Evolutionary conservation across 2,888 invertebrate species (phyloP).

Genomic region (Eumacrocentrus americanus): DNA sequence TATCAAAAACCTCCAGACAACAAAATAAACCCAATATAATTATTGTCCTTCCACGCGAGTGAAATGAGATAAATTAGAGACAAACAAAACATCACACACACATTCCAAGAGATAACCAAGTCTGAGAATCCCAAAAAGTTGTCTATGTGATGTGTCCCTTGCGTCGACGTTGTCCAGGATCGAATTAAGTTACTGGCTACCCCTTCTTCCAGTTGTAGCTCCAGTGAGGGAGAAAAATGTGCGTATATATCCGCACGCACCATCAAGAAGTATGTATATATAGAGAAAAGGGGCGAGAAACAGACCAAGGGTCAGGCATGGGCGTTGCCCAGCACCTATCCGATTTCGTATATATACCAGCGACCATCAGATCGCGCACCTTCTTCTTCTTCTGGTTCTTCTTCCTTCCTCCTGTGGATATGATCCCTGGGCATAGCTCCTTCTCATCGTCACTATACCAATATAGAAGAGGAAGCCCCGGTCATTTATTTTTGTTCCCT

Average conservation of each 20-base stretch:
- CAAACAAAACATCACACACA: background rate
- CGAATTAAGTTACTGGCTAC: conserved; percentile 36
- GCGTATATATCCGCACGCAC: conserved; percentile 2
- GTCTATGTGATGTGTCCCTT: background rate
- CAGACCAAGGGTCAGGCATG: conserved; percentile 50
- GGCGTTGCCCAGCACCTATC: conserved; percentile 56
- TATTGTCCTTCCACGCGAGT: background rate
- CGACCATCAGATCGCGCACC: conserved; percentile 45
- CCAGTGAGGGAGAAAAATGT: conserved; percentile 18
- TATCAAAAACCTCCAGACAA: conserved; percentile 2
- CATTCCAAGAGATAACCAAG: conserved; percentile 9
- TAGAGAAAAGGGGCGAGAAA: conserved; percentile 1
- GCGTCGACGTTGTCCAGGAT: conserved; percentile 22
- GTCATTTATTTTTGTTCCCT: conserved; percentile 17
- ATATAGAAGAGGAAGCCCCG: background rate
- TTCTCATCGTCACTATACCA: conserved; percentile 1
- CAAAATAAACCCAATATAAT: background rate
- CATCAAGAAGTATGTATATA: background rate
- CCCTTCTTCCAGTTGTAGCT: conserved; percentile 39
- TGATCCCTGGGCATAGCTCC: background rate
- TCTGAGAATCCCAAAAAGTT: conserved; percentile 9
- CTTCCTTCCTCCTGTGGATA: background rate
- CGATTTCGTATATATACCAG: conserved; percentile 44
- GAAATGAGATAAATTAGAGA: background rate
- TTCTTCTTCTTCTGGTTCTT: conserved; percentile 24